Percentiles rank a stretch among this genome's conserved stretches.
Conservation (phyloP, 2,888 invertebrate genomes). For the Dinocampus coccinellae region DNA sequence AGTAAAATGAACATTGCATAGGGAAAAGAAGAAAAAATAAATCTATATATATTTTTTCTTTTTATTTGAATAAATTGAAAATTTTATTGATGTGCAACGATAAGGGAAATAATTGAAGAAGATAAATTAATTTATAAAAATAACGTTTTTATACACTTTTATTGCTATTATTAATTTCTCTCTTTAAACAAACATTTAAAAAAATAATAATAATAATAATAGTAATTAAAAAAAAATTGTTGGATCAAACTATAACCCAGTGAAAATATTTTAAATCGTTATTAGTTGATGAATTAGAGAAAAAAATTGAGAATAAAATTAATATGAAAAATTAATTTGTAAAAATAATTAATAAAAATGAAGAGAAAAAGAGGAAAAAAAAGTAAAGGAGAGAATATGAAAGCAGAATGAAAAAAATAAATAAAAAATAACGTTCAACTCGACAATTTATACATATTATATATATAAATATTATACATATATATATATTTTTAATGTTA, state of each 20-base stretch:
- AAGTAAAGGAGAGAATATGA: background rate
- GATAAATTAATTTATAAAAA: conserved; percentile 23
- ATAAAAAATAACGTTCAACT: conserved; percentile 51
- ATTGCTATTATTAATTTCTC: background rate
- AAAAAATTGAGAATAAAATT: conserved; percentile 4
- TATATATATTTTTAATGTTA: conserved; percentile 67
- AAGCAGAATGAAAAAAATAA: background rate
- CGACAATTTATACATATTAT: conserved; percentile 68
- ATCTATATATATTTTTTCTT: no score
- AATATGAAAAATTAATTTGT: background rate
- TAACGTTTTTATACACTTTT: conserved; percentile 32
- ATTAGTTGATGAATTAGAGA: conserved; percentile 17
- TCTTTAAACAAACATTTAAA: background rate
- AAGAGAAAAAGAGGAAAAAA: background rate
- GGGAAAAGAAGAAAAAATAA: conserved; percentile 48
- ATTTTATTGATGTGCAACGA: conserved; percentile 50
- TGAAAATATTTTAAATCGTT: conserved; percentile 1
- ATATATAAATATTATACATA: conserved; percentile 54
- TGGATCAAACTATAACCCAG: no score
- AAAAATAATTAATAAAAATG: background rate
- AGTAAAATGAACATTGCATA: conserved; percentile 5
- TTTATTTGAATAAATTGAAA: conserved; percentile 51
- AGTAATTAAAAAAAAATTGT: no score
- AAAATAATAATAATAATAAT: no score
- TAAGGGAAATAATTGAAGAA: conserved; percentile 39